Base-by-base conservation (phyloP, 2,888 invertebrate genomes). In the Leucania comma region DNA sequence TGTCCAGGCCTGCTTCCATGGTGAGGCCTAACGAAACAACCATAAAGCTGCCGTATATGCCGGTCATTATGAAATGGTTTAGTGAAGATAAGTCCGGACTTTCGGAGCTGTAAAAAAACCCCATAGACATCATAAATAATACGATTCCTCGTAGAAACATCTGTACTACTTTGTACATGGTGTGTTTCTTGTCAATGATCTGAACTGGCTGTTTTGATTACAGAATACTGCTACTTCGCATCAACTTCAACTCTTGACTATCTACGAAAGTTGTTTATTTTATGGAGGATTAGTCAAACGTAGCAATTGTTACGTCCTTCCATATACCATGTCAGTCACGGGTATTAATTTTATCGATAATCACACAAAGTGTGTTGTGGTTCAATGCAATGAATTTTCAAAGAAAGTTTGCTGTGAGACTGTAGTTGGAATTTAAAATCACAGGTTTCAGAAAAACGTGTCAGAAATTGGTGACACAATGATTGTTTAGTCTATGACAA, bases 11-110 rank as follows among this genome's bases (percentile, higher is more conserved):
- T 6, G 86, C 87, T 76, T 94, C 93, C 3, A 93, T 48, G 5
- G 93, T 75, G 29, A 94, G 87, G 1, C 93, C 94, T 1, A 93
- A 68, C 1, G 87, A 84, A 3, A 92, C 65, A 1, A 91, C 69
- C 1, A 85, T 51, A 59, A 87, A 90, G 20, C 89, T 80, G 4
- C 93, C 93, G 29, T 87, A 92, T 0, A 91, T 83, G 38, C 93
- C 94, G 1, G 88, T 83, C 77, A 90, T 89, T 3, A 91, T 24
- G 60, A 93, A 94, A 61, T 85, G 86, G 32, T 78, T 72, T 2
- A 84, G 68, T 1, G 86, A 74, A 20, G 79, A 75, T 61, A 91
- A 70, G 24, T 89, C 68, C 1, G 61, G 56, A 67, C 76, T 69
- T 72, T 93, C 93, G 2, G 93, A 92, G 67, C 85, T 89, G 60